These are phyloP conservation scores for Decapterus maruadsi DNA, from an alignment of 2,797 vertebrate genomes.

Conservation along the genomic window DNA sequence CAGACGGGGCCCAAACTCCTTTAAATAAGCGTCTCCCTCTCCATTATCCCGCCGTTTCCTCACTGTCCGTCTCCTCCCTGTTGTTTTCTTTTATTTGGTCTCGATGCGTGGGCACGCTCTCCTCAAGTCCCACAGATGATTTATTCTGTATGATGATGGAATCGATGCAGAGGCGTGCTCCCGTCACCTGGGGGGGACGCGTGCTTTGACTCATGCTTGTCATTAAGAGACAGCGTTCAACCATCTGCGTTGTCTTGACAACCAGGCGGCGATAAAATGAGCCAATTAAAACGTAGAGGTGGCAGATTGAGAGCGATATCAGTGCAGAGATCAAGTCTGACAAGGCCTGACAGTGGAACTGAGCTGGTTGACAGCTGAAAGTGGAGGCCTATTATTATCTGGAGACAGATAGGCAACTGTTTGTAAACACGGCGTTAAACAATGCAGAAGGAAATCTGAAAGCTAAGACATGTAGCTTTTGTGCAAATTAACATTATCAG, in stretches of 20 bases:
- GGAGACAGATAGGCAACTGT: conserved; percentile 34
- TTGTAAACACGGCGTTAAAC: conserved; percentile 45
- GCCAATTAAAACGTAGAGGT: conserved; percentile 70
- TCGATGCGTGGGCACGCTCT: conserved; percentile 52
- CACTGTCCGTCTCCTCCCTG: conserved; percentile 25
- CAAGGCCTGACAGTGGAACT: conserved; percentile 48
- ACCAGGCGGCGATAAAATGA: conserved; percentile 59
- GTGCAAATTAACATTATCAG: conserved; percentile 16
- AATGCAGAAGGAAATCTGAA: neutral
- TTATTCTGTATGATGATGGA: conserved; percentile 65
- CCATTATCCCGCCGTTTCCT: conserved; percentile 16
- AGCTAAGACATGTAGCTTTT: conserved; percentile 11
- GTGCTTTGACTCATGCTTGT: conserved; percentile 69
- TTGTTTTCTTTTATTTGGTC: conserved; percentile 41
- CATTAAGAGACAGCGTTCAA: conserved; percentile 66
- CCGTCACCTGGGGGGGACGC: conserved; percentile 55
- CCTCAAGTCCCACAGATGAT: conserved; percentile 58
- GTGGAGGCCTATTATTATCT: conserved; percentile 59
- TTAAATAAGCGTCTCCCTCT: conserved; percentile 10
- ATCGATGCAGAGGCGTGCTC: conserved; percentile 66
- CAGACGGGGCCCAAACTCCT: conserved; percentile 23
- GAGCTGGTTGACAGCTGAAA: conserved; percentile 42
- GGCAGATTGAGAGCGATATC: conserved; percentile 61
- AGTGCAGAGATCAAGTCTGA: conserved; percentile 55
- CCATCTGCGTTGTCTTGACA: conserved; percentile 75